Base-by-base conservation (phyloP, 2,113 vertebrate species). In the Nothoprocta perdicaria region DNA sequence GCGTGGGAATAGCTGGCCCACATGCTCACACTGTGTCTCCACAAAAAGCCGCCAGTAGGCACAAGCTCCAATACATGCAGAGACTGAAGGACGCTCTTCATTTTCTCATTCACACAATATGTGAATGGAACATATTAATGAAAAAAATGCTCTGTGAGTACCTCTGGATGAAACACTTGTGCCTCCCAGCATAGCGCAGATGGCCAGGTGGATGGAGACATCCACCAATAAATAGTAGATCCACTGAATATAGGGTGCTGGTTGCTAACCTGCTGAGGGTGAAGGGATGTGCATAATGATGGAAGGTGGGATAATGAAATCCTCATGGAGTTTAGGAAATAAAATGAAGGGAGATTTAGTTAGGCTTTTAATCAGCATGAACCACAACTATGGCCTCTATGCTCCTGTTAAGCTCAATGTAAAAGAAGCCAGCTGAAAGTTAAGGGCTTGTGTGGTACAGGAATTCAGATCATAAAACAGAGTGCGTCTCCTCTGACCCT, bases 21-120 rank as follows among this genome's bases (percentile, higher is more conserved):
- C 33, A 62, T 0, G 0, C 14, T 74, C 3, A 0, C 16, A 60
- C 4, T 4, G 50, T 46, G 29, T 60, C 46, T 74, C 68, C 14
- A 2, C 0, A 0, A 68, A 43, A 48, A 76, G 9, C 48, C 48
- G 52, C 40, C 31, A 13, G 22, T 26, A 9, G 31, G 53, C 66
- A 12, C 2, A 9, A 33, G 12, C 2, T 7, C 24, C 0, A 2
- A 6, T 5, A 16, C 75, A 73, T 23, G 23, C 81, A 72, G 55
- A 71, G 24, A 52, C n/a, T 27, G 46, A 52, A 71, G 46, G 13
- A 33, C 24, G 16, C 31, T 82, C 15, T 33, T 83, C 14, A 12
- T 86, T 83, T 88, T 76, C 84, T 77, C 0, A 0, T 75, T 60
- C 73, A 86, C 66, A 52, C 1, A 2, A 83, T 31, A 24, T 52